These are phyloP conservation scores for Anorthoa munda DNA, from an alignment of 2,888 invertebrate genomes.

Conservation along the genomic window DNA sequence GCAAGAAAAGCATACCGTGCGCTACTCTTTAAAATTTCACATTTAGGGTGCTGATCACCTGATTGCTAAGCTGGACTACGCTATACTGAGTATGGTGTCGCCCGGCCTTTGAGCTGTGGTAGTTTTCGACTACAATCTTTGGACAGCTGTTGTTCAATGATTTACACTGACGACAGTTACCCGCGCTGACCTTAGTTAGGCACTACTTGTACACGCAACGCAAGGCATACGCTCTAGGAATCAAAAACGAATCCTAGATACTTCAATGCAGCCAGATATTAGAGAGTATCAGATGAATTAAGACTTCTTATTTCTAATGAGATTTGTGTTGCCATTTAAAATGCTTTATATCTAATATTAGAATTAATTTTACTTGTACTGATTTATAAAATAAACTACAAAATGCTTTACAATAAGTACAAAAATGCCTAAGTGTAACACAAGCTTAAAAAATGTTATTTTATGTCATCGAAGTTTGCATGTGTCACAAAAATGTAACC, in stretches of 20 bases:
- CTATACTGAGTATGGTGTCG: background rate
- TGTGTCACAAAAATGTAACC: no score
- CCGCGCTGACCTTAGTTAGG: no score
- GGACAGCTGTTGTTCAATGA: no score
- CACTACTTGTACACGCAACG: no score
- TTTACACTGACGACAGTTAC: no score
- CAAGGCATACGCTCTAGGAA: background rate
- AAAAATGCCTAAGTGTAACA: background rate
- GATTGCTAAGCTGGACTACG: background rate
- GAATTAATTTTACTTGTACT: background rate
- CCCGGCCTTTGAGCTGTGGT: background rate
- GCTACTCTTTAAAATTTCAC: no score
- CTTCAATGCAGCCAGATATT: background rate
- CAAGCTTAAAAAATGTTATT: background rate
- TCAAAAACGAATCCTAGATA: background rate
- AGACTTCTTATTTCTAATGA: no score
- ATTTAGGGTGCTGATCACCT: no score
- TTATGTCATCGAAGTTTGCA: no score
- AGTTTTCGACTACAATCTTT: background rate
- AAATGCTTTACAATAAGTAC: background rate
- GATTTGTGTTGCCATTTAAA: slow-evolving; percentile 15
- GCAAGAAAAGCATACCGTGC: no score
- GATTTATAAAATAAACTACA: background rate
- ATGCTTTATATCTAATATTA: slow-evolving; percentile 6
- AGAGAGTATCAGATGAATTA: background rate